phyloP scores from a whole-genome alignment of 1,140 invertebrate genomes.

The Calycopis cecrops region DNA sequence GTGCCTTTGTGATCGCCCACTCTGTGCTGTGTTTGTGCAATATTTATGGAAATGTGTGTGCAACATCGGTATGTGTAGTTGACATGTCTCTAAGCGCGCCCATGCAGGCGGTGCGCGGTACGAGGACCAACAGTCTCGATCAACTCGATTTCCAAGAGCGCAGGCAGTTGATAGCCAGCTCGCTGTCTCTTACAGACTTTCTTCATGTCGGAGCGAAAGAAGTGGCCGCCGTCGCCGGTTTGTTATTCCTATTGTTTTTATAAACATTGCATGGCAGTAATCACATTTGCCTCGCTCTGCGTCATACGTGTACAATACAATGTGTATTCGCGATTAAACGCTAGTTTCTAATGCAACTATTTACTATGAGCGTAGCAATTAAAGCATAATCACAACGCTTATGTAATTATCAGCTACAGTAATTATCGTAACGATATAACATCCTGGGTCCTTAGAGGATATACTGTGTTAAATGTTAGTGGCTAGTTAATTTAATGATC shows the following conservation, averaged over 20 bases:
- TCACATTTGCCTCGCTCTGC: background rate
- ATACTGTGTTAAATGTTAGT: too few relatives aligned
- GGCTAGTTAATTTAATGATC: too few relatives aligned
- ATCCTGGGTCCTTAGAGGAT: too few relatives aligned
- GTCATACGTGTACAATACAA: background rate
- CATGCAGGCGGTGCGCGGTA: constrained; percentile 67
- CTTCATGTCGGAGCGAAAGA: constrained; percentile 83
- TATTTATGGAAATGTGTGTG: constrained; percentile 49
- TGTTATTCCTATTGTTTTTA: constrained; percentile 32
- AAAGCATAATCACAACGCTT: too few relatives aligned
- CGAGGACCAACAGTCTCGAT: constrained; percentile 88
- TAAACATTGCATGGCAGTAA: constrained; percentile 11
- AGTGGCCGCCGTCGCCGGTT: constrained; percentile 75
- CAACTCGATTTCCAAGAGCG: constrained; percentile 94
- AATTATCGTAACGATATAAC: too few relatives aligned
- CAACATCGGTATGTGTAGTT: constrained; percentile 68
- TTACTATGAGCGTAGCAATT: too few relatives aligned
- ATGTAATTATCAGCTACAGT: too few relatives aligned
- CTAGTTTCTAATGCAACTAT: too few relatives aligned
- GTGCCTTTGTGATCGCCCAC: constrained; percentile 52
- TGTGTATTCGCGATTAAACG: too few relatives aligned
- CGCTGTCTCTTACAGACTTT: constrained; percentile 89
- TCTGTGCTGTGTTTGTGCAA: constrained; percentile 45
- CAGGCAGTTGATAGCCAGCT: constrained; percentile 90
- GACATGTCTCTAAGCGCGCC: constrained; percentile 70